phyloP scores from a whole-genome alignment of 2,113 vertebrate genomes.

The Echinops telfairi region DNA sequence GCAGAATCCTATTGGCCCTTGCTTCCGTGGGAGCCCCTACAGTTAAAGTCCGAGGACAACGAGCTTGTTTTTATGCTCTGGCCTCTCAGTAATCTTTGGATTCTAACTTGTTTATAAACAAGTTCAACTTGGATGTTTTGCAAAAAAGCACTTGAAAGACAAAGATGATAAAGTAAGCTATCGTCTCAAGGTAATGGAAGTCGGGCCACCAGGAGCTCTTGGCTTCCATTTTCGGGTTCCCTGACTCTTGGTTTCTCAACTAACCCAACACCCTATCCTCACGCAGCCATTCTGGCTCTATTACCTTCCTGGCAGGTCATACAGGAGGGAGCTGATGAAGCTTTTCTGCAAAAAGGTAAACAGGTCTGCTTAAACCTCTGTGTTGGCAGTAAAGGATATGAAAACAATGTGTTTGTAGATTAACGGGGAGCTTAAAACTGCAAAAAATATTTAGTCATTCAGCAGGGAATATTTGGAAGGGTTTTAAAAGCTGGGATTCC shows the following conservation, averaged over 20 bases:
- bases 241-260: neutral
- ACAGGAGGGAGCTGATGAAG: slow-evolving; percentile 32
- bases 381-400: neutral
- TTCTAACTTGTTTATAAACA: slow-evolving; percentile 56
- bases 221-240: neutral
- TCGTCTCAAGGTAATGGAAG: neutral
- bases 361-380: slow-evolving; percentile 52
- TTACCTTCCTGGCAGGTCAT: neutral
- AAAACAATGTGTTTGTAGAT: slow-evolving; percentile 68
- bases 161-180: slow-evolving; percentile 5
- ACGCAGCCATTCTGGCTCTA: neutral
- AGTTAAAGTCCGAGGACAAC: slow-evolving; percentile 55
- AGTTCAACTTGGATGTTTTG: slow-evolving; percentile 41
- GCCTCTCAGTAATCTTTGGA: slow-evolving; percentile 62
- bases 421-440: slow-evolving; percentile 57
- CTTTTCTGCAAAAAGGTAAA: slow-evolving; percentile 65
- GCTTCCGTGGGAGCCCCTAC: neutral
- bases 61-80: slow-evolving; percentile 37
- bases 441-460: slow-evolving; percentile 28
- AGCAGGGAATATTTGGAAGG: slow-evolving; percentile 26
- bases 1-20: neutral
- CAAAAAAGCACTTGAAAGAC: slow-evolving; percentile 62
- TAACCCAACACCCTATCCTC: neutral
- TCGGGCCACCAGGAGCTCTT: neutral
- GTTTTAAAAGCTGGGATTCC: slow-evolving; percentile 40